Base-by-base conservation (phyloP, 2,888 invertebrate genomes). In the Saturnia japonica region DNA sequence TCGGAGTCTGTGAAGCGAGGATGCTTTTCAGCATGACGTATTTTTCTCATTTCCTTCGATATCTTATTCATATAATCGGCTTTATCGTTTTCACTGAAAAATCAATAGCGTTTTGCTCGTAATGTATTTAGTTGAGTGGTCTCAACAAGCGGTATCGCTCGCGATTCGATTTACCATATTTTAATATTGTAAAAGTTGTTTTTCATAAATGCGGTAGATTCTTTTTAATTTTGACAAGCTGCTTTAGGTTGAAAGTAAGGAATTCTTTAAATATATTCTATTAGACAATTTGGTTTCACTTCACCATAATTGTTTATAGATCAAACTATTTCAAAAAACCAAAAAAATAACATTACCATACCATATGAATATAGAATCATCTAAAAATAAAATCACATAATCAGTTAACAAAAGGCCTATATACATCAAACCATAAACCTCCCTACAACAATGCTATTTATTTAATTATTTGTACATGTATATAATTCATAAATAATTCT, bases 31-130 rank as follows among this genome's bases (percentile, higher is more conserved):
- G 28, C 57, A 60, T 60, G 25, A 60, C 60, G 60, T 69, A 64
- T 51, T 69, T 47, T 69, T 66, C 64, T 64, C 51, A 69, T 69
- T 66, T 69, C 64, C 64, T 51, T 3, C 28, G 57, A 68, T 57
- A 69, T 64, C 69, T 25, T 69, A 69, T 69, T 69, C 69, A 69
- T 69, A 69, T 69, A 69, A 69, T 69, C 69, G 57, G 69, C 47
- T 69, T 69, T 69, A 51, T 60, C 60, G 43, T 51, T 69, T 64
- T 69, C 69, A 40, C 64, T 66, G 69, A 69, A 40, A 69, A 69
- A 69, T 66, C 69, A 69, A 66, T 69, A 51, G 28, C 9, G 34
- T 28, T 68, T 34, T 25, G 57, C 57, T 60, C 14, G 16, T 14
- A 28, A n/a, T 28, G 11, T 28, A 3, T 11, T 28, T 60, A 1